Evolutionary conservation across 2,797 vertebrate genomes (phyloP), one percentile per base, ranked within the genome.

Genomic region (Oreochromis grahami): DNA sequence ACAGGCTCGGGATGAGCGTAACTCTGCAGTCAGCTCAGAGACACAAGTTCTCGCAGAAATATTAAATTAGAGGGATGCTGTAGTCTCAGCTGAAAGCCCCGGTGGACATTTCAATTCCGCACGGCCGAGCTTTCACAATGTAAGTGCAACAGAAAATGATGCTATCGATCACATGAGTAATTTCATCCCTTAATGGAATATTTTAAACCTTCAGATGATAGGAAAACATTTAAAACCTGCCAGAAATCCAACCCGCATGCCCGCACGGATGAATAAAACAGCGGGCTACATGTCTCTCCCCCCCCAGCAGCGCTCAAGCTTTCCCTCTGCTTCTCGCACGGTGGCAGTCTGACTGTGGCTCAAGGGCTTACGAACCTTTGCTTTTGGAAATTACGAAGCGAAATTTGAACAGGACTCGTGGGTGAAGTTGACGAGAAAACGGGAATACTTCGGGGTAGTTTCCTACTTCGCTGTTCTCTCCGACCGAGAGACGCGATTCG

Each of bases 291-390:
- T 83, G 17, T 15, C 7, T 7, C n/a, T n/a, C n/a, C 5, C 36
- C 63, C 32, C 34, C 68, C 79, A 41, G 76, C 78, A 17, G 81
- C 78, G 85, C 80, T 83, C 53, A 72, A 53, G 86, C 74, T 87
- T 84, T 93, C 76, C 91, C 91, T 86, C 82, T 4, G 89, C 78
- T 65, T 83, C 86, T 84, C 93, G 82, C 95, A 92, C 88, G 93
- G 92, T 92, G 94, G 92, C 93, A 90, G 83, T 90, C 92, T 90
- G 91, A n/a, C 84, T 86, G 87, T 79, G 81, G 86, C 79, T 89
- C 86, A 17, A 48, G 6, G 79, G 43, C 78, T 81, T 29, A 63
- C 38, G 1, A 68, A 19, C 63, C 21, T 36, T 48, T 19, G 74
- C 15, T 38, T 76, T 43, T 5, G n/a, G 63, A 29, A 79, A 58